Evolutionary conservation across 2,113 vertebrate genomes (phyloP), one percentile per base, ranked within the genome.

Genomic region (Pardalotus punctatus): DNA sequence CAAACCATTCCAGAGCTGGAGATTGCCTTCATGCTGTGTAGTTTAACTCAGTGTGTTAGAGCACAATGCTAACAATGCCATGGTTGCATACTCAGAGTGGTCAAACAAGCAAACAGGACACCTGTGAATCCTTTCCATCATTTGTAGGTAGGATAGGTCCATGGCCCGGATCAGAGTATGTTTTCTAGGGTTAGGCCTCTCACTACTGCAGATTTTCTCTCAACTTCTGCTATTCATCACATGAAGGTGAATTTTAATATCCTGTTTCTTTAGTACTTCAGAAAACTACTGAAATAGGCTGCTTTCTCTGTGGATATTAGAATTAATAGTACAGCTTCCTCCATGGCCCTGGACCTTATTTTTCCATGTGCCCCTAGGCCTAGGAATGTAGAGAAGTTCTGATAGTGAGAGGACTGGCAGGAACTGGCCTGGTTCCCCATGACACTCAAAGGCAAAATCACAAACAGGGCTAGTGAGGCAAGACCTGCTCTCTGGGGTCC

Each of bases 41-140:
- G 25, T n/a, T 86, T 21, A 38, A 33, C 27, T 60, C 47, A 38
- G 23, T 53, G 73, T 14, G 14, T 38, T 69, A 43, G 23, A 69
- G 54, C 28, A 45, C 0, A 0, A 45, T 38, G 28, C 33, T 38
- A 10, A 45, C 16, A 45, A 53, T 20, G 38, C 60, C 0, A 0
- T 74, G 12, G 24, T 65, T 65, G 70, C 47, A 36, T 13, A 24
- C 20, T 43, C 36, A 38, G 36, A 36, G 19, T 38, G 42, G 27
- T 38, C 29, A 42, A 35, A 31, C 36, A 53, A 64, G 28, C 21
- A 53, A 77, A 62, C 8, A 51, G 35, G 38, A 22, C 9, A 31
- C 57, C 22, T 35, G 9, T 36, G 45, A 86, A 67, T 56, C 31
- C 7, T 7, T 88, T 69, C 36, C 53, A 6, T 33, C n/a, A 3